Evolutionary conservation across 2,113 vertebrate species (phyloP).

Genomic region (Vombatus ursinus): DNA sequence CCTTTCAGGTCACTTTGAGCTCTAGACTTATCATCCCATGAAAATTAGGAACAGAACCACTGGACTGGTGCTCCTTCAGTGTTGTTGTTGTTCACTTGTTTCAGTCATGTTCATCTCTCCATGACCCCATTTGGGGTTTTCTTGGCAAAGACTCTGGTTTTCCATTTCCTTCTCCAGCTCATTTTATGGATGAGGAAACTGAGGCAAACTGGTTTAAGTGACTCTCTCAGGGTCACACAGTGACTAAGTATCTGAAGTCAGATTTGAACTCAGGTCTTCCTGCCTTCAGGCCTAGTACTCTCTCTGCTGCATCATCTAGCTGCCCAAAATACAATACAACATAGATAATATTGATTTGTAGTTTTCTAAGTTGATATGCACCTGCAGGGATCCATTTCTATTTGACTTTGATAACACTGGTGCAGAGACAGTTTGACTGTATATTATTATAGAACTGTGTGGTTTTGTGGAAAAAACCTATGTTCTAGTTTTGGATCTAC

Average conservation of each 20-base stretch:
- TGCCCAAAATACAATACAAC: background rate
- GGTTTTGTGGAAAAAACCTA: background rate
- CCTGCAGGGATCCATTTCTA: background rate
- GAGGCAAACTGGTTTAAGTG: background rate
- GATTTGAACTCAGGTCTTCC: background rate
- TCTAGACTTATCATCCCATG: background rate
- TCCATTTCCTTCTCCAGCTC: background rate
- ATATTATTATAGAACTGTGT: background rate
- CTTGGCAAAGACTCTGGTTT: background rate
- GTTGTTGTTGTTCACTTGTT: background rate
- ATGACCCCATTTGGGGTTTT: background rate
- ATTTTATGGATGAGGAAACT: background rate
- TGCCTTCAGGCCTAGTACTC: background rate
- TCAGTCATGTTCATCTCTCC: background rate
- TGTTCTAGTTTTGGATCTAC: background rate
- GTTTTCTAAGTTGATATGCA: background rate
- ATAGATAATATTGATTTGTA: background rate
- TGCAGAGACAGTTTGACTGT: background rate
- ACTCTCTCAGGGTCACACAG: background rate
- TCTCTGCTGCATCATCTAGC: background rate
- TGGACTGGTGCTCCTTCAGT: background rate
- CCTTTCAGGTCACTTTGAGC: background rate
- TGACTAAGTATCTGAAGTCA: too few species aligned
- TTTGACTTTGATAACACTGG: background rate
- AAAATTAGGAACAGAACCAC: background rate